These are phyloP conservation scores for Chanos chanos DNA, from an alignment of 2,797 vertebrate species.

Conservation along the genomic window DNA sequence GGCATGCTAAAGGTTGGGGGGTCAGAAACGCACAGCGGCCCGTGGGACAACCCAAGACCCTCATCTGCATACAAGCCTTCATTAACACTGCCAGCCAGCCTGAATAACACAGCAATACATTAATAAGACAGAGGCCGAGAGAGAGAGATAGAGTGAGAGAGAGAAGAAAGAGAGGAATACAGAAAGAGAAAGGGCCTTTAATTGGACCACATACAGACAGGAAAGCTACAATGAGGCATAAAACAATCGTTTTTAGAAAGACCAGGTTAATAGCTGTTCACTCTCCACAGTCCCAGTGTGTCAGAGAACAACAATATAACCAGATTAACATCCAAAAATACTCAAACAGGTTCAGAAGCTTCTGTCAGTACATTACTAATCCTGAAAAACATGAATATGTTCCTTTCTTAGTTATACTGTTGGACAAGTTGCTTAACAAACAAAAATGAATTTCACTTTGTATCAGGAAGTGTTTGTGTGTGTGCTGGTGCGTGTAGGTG, in stretches of 20 bases:
- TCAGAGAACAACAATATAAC: too few species aligned
- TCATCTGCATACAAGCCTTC: slow-evolving; percentile 80
- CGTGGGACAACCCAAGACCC: slow-evolving; percentile 73
- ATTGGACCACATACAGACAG: slow-evolving; percentile 39
- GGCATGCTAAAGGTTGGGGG: slow-evolving; percentile 67
- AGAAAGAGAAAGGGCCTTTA: slow-evolving; percentile 46
- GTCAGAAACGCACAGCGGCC: slow-evolving; percentile 65
- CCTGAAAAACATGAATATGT: too few species aligned
- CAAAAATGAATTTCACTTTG: too few species aligned
- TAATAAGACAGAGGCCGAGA: slow-evolving; percentile 68
- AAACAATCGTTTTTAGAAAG: slow-evolving; percentile 16
- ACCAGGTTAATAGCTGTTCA: too few species aligned
- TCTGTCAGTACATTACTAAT: too few species aligned
- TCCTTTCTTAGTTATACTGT: too few species aligned
- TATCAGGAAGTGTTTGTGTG: slow-evolving; percentile 15
- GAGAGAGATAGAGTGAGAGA: slow-evolving; percentile 21
- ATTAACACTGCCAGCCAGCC: slow-evolving; percentile 73
- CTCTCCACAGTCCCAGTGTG: too few species aligned
- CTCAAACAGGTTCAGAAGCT: neutral
- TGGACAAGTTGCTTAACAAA: too few species aligned
- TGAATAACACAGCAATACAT: slow-evolving; percentile 80
- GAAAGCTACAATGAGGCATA: slow-evolving; percentile 1
- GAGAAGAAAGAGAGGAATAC: slow-evolving; percentile 42
- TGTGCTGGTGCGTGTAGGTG: too few species aligned
- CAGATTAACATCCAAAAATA: neutral